Base-by-base conservation (phyloP, 1,140 invertebrate genomes). In the Caerostris extrusa region DNA sequence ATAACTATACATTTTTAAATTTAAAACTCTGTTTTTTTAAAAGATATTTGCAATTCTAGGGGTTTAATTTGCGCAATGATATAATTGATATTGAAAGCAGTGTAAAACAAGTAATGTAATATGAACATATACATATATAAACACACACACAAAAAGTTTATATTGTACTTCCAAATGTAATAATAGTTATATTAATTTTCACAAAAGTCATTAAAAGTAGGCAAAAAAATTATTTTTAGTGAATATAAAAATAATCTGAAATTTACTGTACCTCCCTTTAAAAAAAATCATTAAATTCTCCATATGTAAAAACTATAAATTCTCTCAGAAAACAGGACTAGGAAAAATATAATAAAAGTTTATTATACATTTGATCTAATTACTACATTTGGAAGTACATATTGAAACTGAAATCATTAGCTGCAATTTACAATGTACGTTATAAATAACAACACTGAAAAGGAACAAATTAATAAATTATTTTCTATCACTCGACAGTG, bases 381-480 rank as follows among this genome's bases (percentile, higher is more conserved):
- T 34, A 17, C 17, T 64, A n/a, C 67, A 69, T 53, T 12, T 77
- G 19, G 71, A 10, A 77, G 19, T 77, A 50, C 34, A 50, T 50
- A 77, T 12, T 34, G 71, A 77, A 19, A 77, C 71, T 34, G n/a
- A 19, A 77, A 50, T 77, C 12, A 53, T 77, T 77, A 77, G 71
- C 71, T 77, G 50, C 71, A 77, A 34, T 3, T 77, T 77, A 12
- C 50, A 77, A 12, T 77, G 71, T 34, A 12, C 19, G 64, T 71
- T 17, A 77, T 55, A 87, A 58, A 87, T 87, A 83, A 83, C 3
- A 50, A 92, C 91, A 85, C n/a, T 34, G 17, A 69, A 12, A 87
- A 93, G 83, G 83, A 93, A 93, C 91, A 93, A 93, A 93, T 77
- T 71, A 93, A 93, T 93, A 93, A 93, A 93, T 93, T 58, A 93